phyloP scores from a whole-genome alignment of 2,888 invertebrate species.

The Drosophila picticornis region DNA sequence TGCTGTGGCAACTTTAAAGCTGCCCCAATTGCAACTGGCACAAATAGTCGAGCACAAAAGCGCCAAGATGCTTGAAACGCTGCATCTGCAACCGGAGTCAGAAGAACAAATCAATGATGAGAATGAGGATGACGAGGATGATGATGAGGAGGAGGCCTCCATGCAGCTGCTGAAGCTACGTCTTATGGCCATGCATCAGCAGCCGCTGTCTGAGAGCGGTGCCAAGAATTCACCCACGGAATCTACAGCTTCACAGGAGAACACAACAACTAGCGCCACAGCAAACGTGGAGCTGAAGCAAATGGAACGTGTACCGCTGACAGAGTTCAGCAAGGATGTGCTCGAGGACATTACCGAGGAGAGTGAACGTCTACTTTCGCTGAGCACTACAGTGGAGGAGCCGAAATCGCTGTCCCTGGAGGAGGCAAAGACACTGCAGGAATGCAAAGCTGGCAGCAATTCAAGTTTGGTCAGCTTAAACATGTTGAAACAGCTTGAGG shows the following conservation, averaged over 20 bases:
- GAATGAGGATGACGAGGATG: constrained; percentile 42
- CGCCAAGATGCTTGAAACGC: constrained; percentile 32
- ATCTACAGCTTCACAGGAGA: constrained; percentile 24
- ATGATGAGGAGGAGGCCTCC: constrained; percentile 80
- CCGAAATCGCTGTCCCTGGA: constrained; percentile 74
- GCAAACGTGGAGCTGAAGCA: constrained; percentile 71
- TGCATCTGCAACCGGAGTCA: constrained; percentile 62
- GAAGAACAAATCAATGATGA: constrained; percentile 37
- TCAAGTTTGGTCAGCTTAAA: constrained; percentile 78
- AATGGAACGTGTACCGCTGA: constrained; percentile 83
- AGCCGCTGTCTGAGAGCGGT: constrained; percentile 30
- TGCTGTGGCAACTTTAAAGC: constrained; percentile 17
- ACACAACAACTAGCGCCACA: background rate
- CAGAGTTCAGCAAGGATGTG: constrained; percentile 83
- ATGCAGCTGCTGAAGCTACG: constrained; percentile 81
- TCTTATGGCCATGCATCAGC: constrained; percentile 81
- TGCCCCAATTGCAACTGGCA: constrained; percentile 42
- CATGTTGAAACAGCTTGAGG: constrained; percentile 82
- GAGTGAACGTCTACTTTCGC: constrained; percentile 80
- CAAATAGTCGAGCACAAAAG: constrained; percentile 60
- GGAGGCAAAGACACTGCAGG: constrained; percentile 65
- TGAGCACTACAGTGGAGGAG: constrained; percentile 80
- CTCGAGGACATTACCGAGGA: constrained; percentile 85
- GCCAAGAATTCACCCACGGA: constrained; percentile 54
- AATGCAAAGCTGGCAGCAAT: constrained; percentile 42